Evolutionary conservation across 1,140 invertebrate genomes (phyloP).

Genomic region (Macrosteles quadrilineatus): DNA sequence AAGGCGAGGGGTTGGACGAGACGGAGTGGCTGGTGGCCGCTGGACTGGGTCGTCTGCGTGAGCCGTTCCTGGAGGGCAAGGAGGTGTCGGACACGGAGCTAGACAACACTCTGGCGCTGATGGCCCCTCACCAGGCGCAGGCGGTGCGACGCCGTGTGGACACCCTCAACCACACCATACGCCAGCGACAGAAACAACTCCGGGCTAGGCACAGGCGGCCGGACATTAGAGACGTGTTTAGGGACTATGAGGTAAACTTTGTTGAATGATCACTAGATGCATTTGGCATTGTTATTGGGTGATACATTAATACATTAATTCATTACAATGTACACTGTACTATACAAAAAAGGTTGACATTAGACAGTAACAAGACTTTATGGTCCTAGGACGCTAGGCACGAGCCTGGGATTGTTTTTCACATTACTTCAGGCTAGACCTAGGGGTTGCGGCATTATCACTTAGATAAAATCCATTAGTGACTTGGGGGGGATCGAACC

Average conservation of each 20-base stretch:
- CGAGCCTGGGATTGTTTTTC: too few relatives aligned
- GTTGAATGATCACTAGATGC: neutral
- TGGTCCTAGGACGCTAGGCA: too few relatives aligned
- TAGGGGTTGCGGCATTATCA: too few relatives aligned
- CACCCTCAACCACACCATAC: slow-evolving; percentile 75
- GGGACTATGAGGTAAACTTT: slow-evolving; percentile 68
- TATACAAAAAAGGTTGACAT: too few relatives aligned
- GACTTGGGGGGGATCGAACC: too few relatives aligned
- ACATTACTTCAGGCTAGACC: too few relatives aligned
- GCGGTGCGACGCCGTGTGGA: slow-evolving; percentile 73
- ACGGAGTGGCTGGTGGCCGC: slow-evolving; percentile 61
- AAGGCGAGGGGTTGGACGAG: slow-evolving; percentile 58
- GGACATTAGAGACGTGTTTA: slow-evolving; percentile 76
- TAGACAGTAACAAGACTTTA: too few relatives aligned
- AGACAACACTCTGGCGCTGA: slow-evolving; percentile 56
- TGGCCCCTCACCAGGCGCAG: slow-evolving; percentile 68
- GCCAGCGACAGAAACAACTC: slow-evolving; percentile 63
- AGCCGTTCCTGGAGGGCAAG: slow-evolving; percentile 59
- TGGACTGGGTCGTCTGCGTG: slow-evolving; percentile 59
- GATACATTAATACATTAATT: too few relatives aligned
- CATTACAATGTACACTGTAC: too few relatives aligned
- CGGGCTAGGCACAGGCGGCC: slow-evolving; percentile 62
- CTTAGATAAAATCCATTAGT: too few relatives aligned
- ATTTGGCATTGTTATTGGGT: neutral
- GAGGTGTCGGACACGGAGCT: slow-evolving; percentile 61